Conservation (phyloP, 2,888 invertebrate species). For the Hyalella azteca region DNA sequence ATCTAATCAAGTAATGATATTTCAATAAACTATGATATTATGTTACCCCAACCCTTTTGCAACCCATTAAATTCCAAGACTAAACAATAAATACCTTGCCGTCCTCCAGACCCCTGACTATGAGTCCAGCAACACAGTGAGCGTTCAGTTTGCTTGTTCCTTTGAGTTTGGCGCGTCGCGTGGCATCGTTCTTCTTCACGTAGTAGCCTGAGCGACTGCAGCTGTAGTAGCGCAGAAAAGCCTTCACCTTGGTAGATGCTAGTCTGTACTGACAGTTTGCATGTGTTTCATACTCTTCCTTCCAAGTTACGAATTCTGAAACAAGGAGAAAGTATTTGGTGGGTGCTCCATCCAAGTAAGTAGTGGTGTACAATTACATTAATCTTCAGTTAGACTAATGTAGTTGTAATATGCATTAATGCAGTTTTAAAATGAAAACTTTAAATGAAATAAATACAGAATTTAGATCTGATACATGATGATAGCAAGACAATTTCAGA, state of each 20-base stretch:
- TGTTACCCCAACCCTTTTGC: too few species aligned
- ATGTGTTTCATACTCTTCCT: neutral
- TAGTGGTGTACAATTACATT: too few species aligned
- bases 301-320: slow-evolving; percentile 2
- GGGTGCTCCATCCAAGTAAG: too few species aligned
- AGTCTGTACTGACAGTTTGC: slow-evolving; percentile 11
- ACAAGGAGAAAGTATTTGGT: neutral
- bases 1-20: too few species aligned
- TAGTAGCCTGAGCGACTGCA: slow-evolving; percentile 28
- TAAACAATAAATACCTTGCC: too few species aligned
- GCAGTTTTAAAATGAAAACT: neutral
- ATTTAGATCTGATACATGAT: neutral
- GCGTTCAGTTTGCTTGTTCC: neutral
- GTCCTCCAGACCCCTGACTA: neutral
- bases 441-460: neutral
- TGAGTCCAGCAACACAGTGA: slow-evolving; percentile 3
- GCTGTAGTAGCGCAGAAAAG: neutral
- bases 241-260: neutral
- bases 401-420: too few species aligned
- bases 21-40: too few species aligned
- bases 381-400: too few species aligned
- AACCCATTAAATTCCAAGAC: too few species aligned
- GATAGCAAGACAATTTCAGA: neutral
- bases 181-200: neutral
- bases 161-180: neutral